Evolutionary conservation across 1,140 invertebrate species (phyloP), one percentile per base, ranked within the genome.

Genomic region (Eumeta japonica): DNA sequence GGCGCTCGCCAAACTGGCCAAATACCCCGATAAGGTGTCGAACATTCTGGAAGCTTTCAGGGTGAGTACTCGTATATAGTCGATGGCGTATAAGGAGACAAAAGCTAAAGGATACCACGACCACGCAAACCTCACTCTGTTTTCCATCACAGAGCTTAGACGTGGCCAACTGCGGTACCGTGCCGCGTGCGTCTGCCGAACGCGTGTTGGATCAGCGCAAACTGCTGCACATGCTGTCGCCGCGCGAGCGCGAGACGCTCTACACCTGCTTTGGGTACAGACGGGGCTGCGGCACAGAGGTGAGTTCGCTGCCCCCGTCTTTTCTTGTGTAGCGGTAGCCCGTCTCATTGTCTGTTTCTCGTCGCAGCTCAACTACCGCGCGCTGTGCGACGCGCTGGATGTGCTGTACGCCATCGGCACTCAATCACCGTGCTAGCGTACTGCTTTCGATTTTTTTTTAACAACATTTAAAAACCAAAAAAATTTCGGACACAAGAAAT

Each of bases 211-310:
- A 80, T 11, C 43, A 79, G 3, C 79, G 83, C 37, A 75, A 76
- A 24, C 77, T 87, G 75, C 62, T 82, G 34, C 55, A 73, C 39
- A 55, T 81, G 42, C 55, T 86, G 3, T 83, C 78, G 28, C 73
- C 62, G 9, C 76, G 75, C 7, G 84, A 86, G 59, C 63, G 85
- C 1, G 80, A 85, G 34, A 62, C 79, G 3, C 48, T 87, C 32
- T 80, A 80, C 61, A 86, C 85, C 63, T 84, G 83, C 52, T 87
- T 87, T 53, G 77, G 79, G 11, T 76, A 80, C 15, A 71, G 79
- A 46, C 72, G 79, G 33, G 80, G 77, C 16, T 67, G 74, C 40
- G 62, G 68, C n/a, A 61, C 80, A 27, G 81, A 82, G 68, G 75
- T 84, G 38, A 35, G 30, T 14, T 12, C 5, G 3, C 14, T 35